phyloP scores from a whole-genome alignment of 1,140 invertebrate species.

The Gerris buenoi region DNA sequence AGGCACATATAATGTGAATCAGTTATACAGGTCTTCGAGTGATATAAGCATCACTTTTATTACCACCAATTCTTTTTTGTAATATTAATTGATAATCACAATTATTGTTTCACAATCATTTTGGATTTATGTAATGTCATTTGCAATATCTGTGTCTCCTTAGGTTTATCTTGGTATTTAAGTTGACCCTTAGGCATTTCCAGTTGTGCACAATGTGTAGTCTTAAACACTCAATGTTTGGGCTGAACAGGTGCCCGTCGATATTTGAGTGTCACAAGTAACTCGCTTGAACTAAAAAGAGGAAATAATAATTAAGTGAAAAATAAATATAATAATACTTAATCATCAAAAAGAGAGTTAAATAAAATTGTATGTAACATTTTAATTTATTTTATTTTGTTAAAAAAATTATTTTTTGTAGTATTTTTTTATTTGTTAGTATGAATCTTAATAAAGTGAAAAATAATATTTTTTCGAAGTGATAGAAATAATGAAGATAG shows the following conservation, averaged over 20 bases:
- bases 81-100: background rate
- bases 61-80: background rate
- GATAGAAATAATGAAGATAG: background rate
- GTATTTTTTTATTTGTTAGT: background rate
- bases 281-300: background rate
- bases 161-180: background rate
- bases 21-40: background rate
- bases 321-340: background rate
- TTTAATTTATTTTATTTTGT: background rate
- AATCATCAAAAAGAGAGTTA: background rate
- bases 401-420: background rate
- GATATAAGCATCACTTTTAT: background rate
- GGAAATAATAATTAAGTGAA: background rate
- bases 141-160: background rate
- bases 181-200: no score
- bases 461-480: background rate
- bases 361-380: background rate
- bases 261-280: no score
- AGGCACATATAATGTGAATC: background rate
- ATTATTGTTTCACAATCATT: background rate
- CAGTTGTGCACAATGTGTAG: background rate
- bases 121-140: background rate
- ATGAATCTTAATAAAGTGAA: background rate
- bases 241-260: no score
- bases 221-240: background rate